Evolutionary conservation across 35 echinoderm and acorn worm genomes (phyloP).

Genomic region (Heliocidaris erythrogramma): DNA sequence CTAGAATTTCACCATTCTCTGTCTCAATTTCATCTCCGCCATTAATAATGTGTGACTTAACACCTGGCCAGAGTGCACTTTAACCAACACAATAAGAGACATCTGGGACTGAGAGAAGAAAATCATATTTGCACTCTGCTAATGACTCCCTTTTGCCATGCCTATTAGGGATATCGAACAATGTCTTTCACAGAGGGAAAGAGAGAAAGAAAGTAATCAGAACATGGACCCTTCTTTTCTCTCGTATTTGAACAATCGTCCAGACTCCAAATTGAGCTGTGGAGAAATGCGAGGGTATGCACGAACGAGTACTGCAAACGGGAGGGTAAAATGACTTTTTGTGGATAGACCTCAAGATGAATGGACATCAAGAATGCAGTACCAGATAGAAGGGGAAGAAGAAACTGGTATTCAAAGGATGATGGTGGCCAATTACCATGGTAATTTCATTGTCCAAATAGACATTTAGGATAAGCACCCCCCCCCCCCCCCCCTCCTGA

Average conservation of each 20-base stretch:
- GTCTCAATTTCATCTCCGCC: background rate
- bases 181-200: background rate
- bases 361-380: background rate
- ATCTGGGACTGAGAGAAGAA: slow-evolving; percentile 27
- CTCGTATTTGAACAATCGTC: background rate
- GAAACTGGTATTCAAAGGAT: background rate
- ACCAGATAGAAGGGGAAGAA: background rate
- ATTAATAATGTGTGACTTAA: slow-evolving; percentile 33
- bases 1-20: background rate
- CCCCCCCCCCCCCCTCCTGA: background rate
- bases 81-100: background rate
- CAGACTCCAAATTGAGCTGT: background rate
- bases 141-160: slow-evolving; percentile 18
- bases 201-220: background rate
- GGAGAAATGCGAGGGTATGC: background rate
- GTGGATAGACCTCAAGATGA: background rate
- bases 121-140: slow-evolving; percentile 34
- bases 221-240: background rate
- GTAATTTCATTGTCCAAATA: slow-evolving; percentile 45
- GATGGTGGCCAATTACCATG: background rate
- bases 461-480: background rate
- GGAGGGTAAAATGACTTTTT: background rate
- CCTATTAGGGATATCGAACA: slow-evolving; percentile 39
- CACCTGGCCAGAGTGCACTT: slow-evolving; percentile 28
- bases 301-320: background rate